These are phyloP conservation scores for Aspidiotus destructor DNA, from an alignment of 2,888 invertebrate genomes.

Conservation along the genomic window DNA sequence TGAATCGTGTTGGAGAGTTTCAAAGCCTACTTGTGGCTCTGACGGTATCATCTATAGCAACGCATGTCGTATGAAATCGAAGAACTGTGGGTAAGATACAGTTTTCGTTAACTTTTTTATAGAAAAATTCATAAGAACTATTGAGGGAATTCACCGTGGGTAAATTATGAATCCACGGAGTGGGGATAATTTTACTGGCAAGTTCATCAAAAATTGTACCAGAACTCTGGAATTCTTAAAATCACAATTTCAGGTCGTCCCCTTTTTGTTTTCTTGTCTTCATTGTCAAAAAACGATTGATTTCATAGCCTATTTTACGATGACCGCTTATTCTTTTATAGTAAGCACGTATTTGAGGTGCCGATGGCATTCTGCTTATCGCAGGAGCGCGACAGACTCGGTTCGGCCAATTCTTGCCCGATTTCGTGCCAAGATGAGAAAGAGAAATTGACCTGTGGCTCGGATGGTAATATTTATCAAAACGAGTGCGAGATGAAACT, in stretches of 20 bases:
- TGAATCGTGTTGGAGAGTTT: slow-evolving; percentile 82
- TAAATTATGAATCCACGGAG: not conserved
- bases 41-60: slow-evolving; percentile 82
- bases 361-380: slow-evolving; percentile 80
- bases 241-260: not conserved
- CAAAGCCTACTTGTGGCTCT: slow-evolving; percentile 79
- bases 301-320: not conserved
- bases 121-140: not conserved
- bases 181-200: no score
- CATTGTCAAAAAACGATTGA: not conserved
- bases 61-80: slow-evolving; percentile 82
- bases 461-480: slow-evolving; percentile 77
- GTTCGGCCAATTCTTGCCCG: slow-evolving; percentile 54
- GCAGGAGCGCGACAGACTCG: slow-evolving; percentile 58
- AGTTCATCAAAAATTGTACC: no score
- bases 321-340: slow-evolving; percentile 42
- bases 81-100: slow-evolving; percentile 69
- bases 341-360: slow-evolving; percentile 84
- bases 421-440: slow-evolving; percentile 62
- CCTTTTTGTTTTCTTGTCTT: not conserved
- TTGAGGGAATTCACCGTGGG: not conserved
- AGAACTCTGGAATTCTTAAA: no score
- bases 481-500: slow-evolving; percentile 81
- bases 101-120: not conserved
- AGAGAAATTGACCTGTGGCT: slow-evolving; percentile 69